Base-by-base conservation (phyloP, 2,888 invertebrate genomes). In the Cheilosia grossa region DNA sequence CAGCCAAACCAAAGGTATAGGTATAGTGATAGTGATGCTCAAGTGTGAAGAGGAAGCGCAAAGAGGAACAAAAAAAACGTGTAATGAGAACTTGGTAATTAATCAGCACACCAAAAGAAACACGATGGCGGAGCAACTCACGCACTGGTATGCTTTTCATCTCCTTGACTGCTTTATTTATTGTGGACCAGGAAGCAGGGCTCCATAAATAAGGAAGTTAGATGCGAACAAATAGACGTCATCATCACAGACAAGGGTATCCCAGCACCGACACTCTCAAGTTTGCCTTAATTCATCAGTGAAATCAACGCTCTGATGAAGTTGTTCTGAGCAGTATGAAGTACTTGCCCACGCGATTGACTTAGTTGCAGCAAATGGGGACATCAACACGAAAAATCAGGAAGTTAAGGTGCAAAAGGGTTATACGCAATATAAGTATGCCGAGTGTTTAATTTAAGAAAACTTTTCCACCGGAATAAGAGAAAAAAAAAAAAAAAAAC, bases 1-100 rank as follows among this genome's bases (percentile, higher is more conserved):
- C 53, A 51, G 1, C 19, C 7, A 27, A 54, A 10, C 24, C 15
- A 24, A 47, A 19, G 37, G 56, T 33, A 33, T 37, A 37, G 4
- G 37, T 37, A 37, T 37, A 10, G 10, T 4, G 10, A 37, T 33
- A 21, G 30, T 9, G 30, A 7, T 9, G 33, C 10, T 13, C 10
- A 13, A 13, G 37, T 37, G 37, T 37, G 37, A 37, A 37, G 10
- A 13, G 13, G 37, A 37, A 37, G 13, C 13, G 4, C 17, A 30
- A 54, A 61, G n/a, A n/a, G n/a, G n/a, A 47, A 19, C 24, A 67
- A 44, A 30, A 72, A 67, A 53, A 67, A 42, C 53, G 21, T 30
- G 74, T 81, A 81, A 74, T 74, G 69, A 81, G 74, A 69, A 42
- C 56, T 63, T 49, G 74, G 81, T 33, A 81, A 81, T 81, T 81